Evolutionary conservation across 2,888 invertebrate species (phyloP), one percentile per base, ranked within the genome.

Genomic region (Lampropteryx suffumata): DNA sequence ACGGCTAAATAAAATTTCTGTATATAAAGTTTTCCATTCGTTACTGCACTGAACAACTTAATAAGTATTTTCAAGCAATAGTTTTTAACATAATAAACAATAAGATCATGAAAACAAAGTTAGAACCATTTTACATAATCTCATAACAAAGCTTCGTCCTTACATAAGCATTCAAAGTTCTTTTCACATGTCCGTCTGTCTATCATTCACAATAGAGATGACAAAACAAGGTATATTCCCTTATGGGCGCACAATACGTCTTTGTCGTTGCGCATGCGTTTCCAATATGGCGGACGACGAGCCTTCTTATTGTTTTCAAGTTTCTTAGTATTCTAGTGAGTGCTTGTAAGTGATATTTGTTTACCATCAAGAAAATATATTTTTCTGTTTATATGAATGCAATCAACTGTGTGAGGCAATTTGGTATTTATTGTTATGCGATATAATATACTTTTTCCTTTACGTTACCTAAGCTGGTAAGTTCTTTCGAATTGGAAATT

Each of bases 161-260:
- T 81, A 79, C 76, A 80, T 82, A 83, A 78, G 76, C 81, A 86
- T 88, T 88, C 84, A 89, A 80, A 75, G 74, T 59, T 84, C 88
- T 86, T 87, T 89, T 87, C 86, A 87, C 82, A 82, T 84, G 88
- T 89, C 88, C 70, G 75, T 87, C 84, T 67, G 83, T 88, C 85
- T 79, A 84, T 85, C 84, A 76, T 55, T 11, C 55, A 87, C 88
- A 88, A 89, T 87, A 71, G 79, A 62, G 73, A 79, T 80, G 84
- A 88, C 88, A 89, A 86, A 88, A 87, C 85, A 84, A 78, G 80
- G 76, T 69, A 84, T 87, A 82, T 87, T 85, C 86, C 84, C 84
- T 85, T 89, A 87, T 82, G 79, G 75, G 81, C 78, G 78, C 76
- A 88, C 87, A 88, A 86, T 84, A 71, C 65, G 50, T 64, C 81